Conservation (phyloP, 2,113 vertebrate genomes). For the cat (Felis catus) region F.catus_Fca126_mat1.0 CM031424.1:21423001-21423500, state of each 20-base stretch:
- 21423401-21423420: slow-evolving; percentile 39
- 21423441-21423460: not conserved
- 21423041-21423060: not conserved
- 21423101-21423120: not conserved
- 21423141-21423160: not conserved
- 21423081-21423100: not conserved
- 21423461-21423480: slow-evolving; percentile 41
- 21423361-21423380: slow-evolving; percentile 34
- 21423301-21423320: slow-evolving; percentile 1
- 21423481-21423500: not conserved
- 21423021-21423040: not conserved
- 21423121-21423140: not conserved
- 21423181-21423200: slow-evolving; percentile 9
- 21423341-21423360: slow-evolving; percentile 53
- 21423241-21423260: slow-evolving; percentile 36
- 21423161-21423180: not conserved
- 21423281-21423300: slow-evolving; percentile 58
- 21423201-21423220: slow-evolving; percentile 63
- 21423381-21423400: not conserved
- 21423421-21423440: not conserved
- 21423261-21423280: slow-evolving; percentile 59
- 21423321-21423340: slow-evolving; percentile 18
- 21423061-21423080: not conserved
- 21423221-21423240: slow-evolving; percentile 51
- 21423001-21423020: not conserved